Evolutionary conservation across 2,113 vertebrate genomes (phyloP), one percentile per base, ranked within the genome.

Genomic region (Hypomesus transpacificus): DNA sequence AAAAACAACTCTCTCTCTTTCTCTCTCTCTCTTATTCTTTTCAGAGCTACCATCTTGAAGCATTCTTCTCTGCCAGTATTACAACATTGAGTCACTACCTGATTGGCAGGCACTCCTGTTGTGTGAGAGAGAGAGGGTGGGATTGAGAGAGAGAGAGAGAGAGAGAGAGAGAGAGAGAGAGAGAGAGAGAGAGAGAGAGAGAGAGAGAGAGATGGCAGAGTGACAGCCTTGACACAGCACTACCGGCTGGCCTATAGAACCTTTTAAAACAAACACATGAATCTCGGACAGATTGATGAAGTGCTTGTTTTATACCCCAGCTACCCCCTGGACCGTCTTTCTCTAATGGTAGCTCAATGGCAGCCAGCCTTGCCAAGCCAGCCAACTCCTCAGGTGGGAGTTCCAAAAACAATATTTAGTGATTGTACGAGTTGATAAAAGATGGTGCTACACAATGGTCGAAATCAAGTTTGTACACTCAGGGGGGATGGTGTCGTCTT

Each of bases 61-160:
- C 51, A 21, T 14, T 54, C 13, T 5, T 51, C 21, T 18, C 69
- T 65, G 24, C 81, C 66, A 74, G 68, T 83, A 77, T 75, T 74
- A 76, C 58, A 85, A 77, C 79, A 77, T 74, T 85, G 84, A 83
- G 76, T 87, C 82, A 82, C 73, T 50, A 20, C 74, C 60, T 28
- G 4, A 46, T 46, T 46, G 39, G 39, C 39, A 46, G 5, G 8
- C 39, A 11, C 39, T 46, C 39, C 9, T 1, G 39, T 46, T 46
- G 39, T 46, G 39, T 46, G 39, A 46, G 39, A 46, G 39, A 46
- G 7, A 46, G 39, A 34, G 31, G 7, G 31, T 1, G 31, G 7
- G 31, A 34, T 5, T 6, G 31, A 34, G 31, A 34, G 1, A 34
- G 31, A 64, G 31, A 56, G 28, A 71, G 57, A 59, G 63, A 59